Conservation (phyloP, 2,113 vertebrate species). For the Elgaria multicarinata region DNA sequence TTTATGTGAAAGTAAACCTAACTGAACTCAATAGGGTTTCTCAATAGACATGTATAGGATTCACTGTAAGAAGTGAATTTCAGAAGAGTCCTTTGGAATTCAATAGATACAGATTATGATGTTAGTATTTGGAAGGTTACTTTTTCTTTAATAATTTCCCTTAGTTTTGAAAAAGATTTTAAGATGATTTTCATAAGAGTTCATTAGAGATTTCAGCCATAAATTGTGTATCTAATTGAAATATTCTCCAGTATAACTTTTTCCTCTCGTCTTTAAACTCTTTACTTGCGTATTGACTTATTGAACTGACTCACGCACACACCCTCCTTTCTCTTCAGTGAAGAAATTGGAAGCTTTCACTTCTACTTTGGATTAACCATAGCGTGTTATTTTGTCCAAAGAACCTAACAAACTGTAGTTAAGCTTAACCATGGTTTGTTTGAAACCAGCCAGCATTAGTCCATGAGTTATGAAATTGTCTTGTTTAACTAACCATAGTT, state of each 20-base stretch:
- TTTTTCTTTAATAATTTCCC: not conserved
- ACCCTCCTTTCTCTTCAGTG: too few relatives aligned
- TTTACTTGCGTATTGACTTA: not conserved
- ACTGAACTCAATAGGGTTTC: not conserved
- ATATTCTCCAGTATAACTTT: not conserved
- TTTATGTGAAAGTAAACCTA: not conserved
- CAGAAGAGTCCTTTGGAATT: not conserved
- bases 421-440: too few relatives aligned
- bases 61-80: not conserved
- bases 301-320: not conserved
- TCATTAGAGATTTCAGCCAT: not conserved
- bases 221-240: not conserved
- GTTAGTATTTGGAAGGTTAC: not conserved
- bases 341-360: too few relatives aligned
- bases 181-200: not conserved
- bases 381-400: too few relatives aligned
- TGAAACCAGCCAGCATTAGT: too few relatives aligned
- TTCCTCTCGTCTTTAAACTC: not conserved
- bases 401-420: too few relatives aligned
- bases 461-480: too few relatives aligned
- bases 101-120: too few relatives aligned
- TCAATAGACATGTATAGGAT: not conserved
- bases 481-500: too few relatives aligned
- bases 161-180: not conserved
- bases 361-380: too few relatives aligned